Base-by-base conservation (phyloP, 2,797 vertebrate species). In the Cyclopterus lumpus region DNA sequence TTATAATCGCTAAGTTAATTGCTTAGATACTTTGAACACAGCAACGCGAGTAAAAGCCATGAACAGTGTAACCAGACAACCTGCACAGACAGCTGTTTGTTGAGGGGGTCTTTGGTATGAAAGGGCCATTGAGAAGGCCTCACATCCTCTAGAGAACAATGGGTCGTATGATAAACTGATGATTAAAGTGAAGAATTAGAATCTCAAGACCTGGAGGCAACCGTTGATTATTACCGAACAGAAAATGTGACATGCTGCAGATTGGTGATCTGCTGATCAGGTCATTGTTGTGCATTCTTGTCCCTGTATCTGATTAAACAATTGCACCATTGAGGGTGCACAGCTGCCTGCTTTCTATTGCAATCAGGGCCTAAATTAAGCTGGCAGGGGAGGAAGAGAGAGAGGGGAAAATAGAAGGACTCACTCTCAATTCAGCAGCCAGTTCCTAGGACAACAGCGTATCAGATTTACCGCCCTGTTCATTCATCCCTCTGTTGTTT, bases 201-300 rank as follows among this genome's bases (percentile, higher is more conserved):
- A 63, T 38, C 26, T 75, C 44, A 22, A 46, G 48, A 72, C 42
- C 44, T 14, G 34, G 22, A 68, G 71, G 70, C 22, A 4, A 61
- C 42, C 10, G 62, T 40, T 61, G 32, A 76, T 75, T 59, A 60
- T 62, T 71, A 28, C 42, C 30, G 12, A n/a, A 72, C 26, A 54
- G 32, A 67, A 71, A 75, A 58, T 49, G 51, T 36, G 34, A 67
- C 36, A 10, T 63, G 12, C 57, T 69, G 44, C 74, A 44, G 59
- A 64, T 66, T 42, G 57, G 26, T 61, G 48, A 65, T 82, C 79
- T 81, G 80, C 77, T 85, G 84, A 85, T 80, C 81, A 77, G 76
- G 85, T 90, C 78, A 90, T 90, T 78, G 81, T 90, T 89, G 73
- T 71, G 74, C 67, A 77, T 88, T 89, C 59, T 84, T 83, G 70